Conservation (phyloP, 2,113 vertebrate genomes). For the Festucalex cinctus region DNA sequence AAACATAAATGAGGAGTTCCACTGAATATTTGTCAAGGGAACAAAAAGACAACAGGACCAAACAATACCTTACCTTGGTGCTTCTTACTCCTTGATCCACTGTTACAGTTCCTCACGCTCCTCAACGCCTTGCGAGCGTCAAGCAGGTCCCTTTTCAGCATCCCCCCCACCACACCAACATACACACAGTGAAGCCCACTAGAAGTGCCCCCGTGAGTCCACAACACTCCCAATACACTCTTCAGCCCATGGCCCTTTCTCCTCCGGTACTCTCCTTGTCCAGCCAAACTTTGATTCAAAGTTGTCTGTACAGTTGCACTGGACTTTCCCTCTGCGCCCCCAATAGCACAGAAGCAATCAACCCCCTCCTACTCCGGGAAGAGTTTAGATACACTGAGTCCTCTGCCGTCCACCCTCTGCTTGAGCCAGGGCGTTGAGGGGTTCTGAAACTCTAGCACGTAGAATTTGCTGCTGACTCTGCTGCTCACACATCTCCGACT, state of each 20-base stretch:
- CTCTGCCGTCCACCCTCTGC: constrained; percentile 53
- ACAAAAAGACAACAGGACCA: not conserved
- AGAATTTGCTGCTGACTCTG: not conserved
- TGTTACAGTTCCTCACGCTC: constrained; percentile 34
- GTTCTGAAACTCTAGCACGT: constrained; percentile 25
- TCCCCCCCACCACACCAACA: not conserved
- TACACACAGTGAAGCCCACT: not conserved
- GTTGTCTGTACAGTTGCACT: constrained; percentile 20
- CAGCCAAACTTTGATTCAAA: constrained; percentile 29
- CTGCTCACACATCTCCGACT: not conserved
- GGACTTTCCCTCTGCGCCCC: constrained; percentile 46
- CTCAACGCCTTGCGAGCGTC: constrained; percentile 62
- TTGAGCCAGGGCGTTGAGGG: constrained; percentile 5
- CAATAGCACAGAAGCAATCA: constrained; percentile 12
- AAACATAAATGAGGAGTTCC: not conserved
- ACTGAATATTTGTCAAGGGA: not conserved
- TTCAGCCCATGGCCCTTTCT: constrained; percentile 35
- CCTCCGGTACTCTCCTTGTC: constrained; percentile 23
- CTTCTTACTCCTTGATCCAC: constrained; percentile 53
- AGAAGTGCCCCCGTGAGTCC: not conserved
- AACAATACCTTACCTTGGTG: constrained; percentile 58
- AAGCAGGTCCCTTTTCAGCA: constrained; percentile 60
- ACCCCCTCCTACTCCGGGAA: constrained; percentile 22
- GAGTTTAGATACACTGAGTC: constrained; percentile 47
- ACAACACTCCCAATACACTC: not conserved